A percentile compares a stretch with the other conserved stretches of the same genome.
Conservation (phyloP, 2,797 vertebrate species). For the Taeniopygia guttata region DNA sequence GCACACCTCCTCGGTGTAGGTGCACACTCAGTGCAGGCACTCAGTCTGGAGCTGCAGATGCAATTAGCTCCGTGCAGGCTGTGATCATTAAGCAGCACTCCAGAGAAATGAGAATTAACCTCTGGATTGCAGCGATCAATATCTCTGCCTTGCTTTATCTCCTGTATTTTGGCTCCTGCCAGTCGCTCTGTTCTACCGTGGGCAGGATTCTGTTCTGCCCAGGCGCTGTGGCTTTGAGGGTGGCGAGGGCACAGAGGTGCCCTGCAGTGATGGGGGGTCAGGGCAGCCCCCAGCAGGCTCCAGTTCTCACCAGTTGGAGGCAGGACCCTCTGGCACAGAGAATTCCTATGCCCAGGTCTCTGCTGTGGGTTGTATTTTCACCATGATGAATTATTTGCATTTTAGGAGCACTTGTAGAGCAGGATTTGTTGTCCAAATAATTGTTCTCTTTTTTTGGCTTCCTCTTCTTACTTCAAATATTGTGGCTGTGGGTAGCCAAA, state of each 20-base stretch:
- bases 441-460: background rate
- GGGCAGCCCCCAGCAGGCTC: background rate
- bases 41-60: background rate
- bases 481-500: background rate
- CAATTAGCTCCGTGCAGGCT: accelerated
- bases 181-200: accelerated
- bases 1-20: accelerated
- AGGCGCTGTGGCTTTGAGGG: background rate
- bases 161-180: background rate
- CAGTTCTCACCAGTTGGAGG: background rate
- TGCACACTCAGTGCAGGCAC: background rate
- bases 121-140: background rate
- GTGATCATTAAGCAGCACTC: background rate
- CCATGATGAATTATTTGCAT: background rate
- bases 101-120: background rate
- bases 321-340: background rate
- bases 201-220: background rate
- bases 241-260: background rate
- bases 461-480: background rate
- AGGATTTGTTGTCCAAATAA: background rate
- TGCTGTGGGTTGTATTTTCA: background rate
- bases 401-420: background rate
- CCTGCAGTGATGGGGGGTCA: background rate
- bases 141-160: background rate
- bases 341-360: background rate